Percentiles rank a stretch among this genome's conserved stretches.
Evolutionary conservation across 2,797 vertebrate genomes (phyloP).

Genomic region (Sebastes hubbsi): DNA sequence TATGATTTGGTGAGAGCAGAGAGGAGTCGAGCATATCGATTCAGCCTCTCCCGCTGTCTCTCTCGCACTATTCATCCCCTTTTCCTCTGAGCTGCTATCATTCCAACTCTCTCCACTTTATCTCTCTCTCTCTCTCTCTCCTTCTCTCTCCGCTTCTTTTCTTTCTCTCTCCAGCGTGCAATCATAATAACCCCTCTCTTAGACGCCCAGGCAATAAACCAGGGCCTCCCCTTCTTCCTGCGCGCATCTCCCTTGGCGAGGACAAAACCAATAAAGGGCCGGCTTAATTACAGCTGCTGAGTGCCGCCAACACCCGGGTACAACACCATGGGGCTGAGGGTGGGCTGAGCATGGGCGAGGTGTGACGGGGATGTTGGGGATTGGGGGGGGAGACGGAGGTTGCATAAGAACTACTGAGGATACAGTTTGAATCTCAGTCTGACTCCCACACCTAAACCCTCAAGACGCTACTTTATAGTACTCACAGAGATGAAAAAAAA

Average conservation of each 20-base stretch:
- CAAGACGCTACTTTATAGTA: slow-evolving; percentile 44
- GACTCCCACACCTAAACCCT: slow-evolving; percentile 47
- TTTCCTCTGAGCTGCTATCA: slow-evolving; percentile 50
- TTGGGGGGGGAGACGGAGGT: neutral
- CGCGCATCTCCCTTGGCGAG: slow-evolving; percentile 67
- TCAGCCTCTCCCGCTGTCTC: slow-evolving; percentile 53
- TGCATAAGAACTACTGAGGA: slow-evolving; percentile 31
- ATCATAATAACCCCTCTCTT: slow-evolving; percentile 72
- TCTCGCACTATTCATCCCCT: slow-evolving; percentile 46
- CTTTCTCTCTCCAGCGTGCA: slow-evolving; percentile 57
- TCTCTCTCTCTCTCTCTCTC: slow-evolving; percentile 27
- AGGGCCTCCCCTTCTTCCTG: slow-evolving; percentile 64
- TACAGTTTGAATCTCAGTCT: slow-evolving; percentile 27
- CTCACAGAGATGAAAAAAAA: slow-evolving; percentile 39
- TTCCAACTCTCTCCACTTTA: slow-evolving; percentile 60
- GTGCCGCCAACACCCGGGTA: slow-evolving; percentile 61
- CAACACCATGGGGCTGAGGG: slow-evolving; percentile 54
- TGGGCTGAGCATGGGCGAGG: slow-evolving; percentile 43
- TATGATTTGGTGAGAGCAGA: slow-evolving; percentile 66
- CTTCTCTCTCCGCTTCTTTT: slow-evolving; percentile 26
- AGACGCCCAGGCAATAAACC: slow-evolving; percentile 75
- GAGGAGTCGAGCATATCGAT: slow-evolving; percentile 60
- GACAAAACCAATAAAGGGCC: slow-evolving; percentile 79
- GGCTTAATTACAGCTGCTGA: slow-evolving; percentile 79
- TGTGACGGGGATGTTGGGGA: slow-evolving; percentile 15